These are phyloP conservation scores for Ardeotis arabs DNA, from an alignment of 2,113 vertebrate genomes.

Conservation along the genomic window DNA sequence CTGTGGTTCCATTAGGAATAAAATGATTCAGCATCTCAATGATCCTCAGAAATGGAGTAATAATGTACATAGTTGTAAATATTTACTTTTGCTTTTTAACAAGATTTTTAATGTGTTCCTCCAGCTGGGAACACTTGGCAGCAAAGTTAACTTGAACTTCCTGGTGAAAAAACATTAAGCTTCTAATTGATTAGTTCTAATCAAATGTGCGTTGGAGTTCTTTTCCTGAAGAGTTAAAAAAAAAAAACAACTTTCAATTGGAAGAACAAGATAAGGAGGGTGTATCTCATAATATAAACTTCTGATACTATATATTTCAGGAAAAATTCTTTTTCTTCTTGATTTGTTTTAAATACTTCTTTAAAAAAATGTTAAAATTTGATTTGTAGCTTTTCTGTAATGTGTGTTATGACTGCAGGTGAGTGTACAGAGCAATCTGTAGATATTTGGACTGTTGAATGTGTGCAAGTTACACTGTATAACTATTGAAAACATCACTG, in stretches of 20 bases:
- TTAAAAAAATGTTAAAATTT: not conserved
- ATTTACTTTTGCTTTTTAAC: conserved; percentile 29
- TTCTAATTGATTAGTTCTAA: not conserved
- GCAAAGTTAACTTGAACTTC: not conserved
- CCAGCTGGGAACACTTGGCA: not conserved
- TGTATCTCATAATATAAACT: not conserved
- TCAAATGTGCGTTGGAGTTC: not conserved
- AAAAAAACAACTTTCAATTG: not conserved
- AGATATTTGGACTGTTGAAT: not conserved
- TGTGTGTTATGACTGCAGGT: not conserved
- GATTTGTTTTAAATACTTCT: not conserved
- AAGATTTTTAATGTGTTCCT: not conserved
- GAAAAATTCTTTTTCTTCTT: not conserved
- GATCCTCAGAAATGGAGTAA: not conserved
- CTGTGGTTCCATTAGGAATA: not conserved
- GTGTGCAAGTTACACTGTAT: not conserved
- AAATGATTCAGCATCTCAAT: not conserved
- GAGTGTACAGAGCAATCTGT: not conserved
- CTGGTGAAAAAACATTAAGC: not conserved
- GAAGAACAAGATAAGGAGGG: not conserved
- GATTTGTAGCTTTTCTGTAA: not conserved
- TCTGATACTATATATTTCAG: not conserved
- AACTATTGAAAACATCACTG: not conserved
- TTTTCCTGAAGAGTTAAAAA: not conserved
- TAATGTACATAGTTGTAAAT: conserved; percentile 1